Conservation (phyloP, 2,797 vertebrate genomes). For the Melopsittacus undulatus region DNA sequence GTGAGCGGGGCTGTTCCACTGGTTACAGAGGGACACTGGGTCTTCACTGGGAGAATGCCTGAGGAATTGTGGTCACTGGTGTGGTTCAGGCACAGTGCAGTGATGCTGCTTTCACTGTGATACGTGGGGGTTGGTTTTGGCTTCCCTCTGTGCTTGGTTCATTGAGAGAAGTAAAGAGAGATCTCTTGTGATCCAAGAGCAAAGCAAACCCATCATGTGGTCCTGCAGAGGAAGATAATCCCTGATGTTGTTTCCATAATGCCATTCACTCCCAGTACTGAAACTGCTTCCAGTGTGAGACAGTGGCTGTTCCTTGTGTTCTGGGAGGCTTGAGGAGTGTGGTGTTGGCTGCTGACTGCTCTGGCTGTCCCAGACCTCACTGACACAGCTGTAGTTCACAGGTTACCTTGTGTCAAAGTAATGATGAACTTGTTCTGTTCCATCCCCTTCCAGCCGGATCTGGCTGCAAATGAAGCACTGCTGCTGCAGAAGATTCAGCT, state of each 20-base stretch:
- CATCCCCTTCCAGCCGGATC: slow-evolving; percentile 83
- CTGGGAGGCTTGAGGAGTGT: not conserved
- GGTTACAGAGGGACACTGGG: not conserved
- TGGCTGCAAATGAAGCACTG: slow-evolving; percentile 91
- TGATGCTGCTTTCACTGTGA: not conserved
- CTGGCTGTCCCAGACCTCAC: not conserved
- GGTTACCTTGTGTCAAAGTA: not conserved
- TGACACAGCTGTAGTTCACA: fast-evolving
- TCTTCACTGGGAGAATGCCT: not conserved
- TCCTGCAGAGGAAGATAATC: not conserved
- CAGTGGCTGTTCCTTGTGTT: not conserved
- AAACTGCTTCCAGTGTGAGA: not conserved
- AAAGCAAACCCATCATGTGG: too few species aligned
- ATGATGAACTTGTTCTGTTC: fast-evolving
- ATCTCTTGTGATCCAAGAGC: not conserved
- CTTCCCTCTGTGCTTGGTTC: not conserved
- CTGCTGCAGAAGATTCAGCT: slow-evolving; percentile 97
- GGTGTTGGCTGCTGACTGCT: not conserved
- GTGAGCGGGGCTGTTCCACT: slow-evolving; percentile 58
- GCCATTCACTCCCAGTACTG: not conserved
- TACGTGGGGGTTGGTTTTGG: fast-evolving
- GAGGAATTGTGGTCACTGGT: not conserved
- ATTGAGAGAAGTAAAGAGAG: not conserved
- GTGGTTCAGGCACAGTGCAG: fast-evolving
- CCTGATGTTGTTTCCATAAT: not conserved